These are phyloP conservation scores for Falco concolor DNA, from an alignment of 2,797 vertebrate species.

Conservation along the genomic window DNA sequence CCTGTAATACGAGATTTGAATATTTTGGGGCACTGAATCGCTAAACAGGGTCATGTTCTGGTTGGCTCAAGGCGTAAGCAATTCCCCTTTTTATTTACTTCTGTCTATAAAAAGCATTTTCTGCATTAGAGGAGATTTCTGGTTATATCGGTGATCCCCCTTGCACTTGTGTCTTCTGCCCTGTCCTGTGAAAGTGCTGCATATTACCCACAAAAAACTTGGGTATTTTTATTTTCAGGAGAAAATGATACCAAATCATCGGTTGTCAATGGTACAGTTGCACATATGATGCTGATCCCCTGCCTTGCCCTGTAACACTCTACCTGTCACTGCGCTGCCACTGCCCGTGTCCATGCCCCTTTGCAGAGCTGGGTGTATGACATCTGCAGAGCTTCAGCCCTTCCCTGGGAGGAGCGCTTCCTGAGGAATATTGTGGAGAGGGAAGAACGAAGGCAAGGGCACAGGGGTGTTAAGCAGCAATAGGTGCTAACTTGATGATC, in stretches of 20 bases:
- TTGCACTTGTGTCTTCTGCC: not conserved
- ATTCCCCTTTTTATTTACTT: constrained; percentile 7
- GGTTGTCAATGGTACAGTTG: rapidly evolving
- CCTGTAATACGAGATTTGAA: not conserved
- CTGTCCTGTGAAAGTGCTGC: not conserved
- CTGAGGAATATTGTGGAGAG: not conserved
- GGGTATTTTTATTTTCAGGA: not conserved
- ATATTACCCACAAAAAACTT: not conserved
- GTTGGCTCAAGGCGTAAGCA: constrained; percentile 12
- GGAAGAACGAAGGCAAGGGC: not conserved
- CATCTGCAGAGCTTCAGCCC: not conserved
- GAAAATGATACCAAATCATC: not conserved
- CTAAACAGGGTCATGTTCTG: constrained; percentile 10
- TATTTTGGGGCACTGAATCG: constrained; percentile 30
- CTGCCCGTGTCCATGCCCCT: not conserved
- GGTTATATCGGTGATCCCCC: not conserved
- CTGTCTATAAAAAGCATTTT: not conserved
- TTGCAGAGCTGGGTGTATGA: not conserved
- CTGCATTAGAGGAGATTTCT: not conserved
- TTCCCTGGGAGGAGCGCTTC: not conserved
- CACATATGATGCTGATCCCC: not conserved
- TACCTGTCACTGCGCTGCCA: not conserved
- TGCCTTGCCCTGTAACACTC: not conserved
- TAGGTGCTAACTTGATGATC: not conserved
- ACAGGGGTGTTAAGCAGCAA: not conserved